phyloP scores from a whole-genome alignment of 2,797 vertebrate genomes.

The Danio tinwini region DNA sequence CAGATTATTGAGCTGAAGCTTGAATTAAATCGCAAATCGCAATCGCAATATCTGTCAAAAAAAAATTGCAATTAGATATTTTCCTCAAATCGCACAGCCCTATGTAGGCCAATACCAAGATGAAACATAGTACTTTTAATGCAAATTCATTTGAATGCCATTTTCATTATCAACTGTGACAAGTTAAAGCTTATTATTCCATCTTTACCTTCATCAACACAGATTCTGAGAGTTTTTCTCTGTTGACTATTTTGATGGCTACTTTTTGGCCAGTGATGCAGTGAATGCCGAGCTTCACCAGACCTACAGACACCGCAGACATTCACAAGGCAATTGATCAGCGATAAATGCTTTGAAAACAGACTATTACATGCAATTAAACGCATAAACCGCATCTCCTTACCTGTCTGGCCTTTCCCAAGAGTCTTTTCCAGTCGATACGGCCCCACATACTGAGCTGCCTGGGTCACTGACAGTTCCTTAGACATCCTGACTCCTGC shows the following conservation, averaged over 20 bases:
- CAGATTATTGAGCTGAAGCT: too few relatives aligned
- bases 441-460: slow-evolving; percentile 93
- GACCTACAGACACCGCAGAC: slow-evolving; percentile 71
- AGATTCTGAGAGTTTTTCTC: slow-evolving; percentile 93
- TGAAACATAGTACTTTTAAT: neutral
- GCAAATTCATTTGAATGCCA: too few relatives aligned
- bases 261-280: slow-evolving; percentile 94
- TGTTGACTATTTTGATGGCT: slow-evolving; percentile 96
- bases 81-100: too few relatives aligned
- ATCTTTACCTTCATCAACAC: slow-evolving; percentile 90
- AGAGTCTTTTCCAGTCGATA: slow-evolving; percentile 93
- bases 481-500: slow-evolving; percentile 78
- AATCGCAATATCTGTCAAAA: too few relatives aligned
- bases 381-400: slow-evolving; percentile 46
- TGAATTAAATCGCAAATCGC: too few relatives aligned
- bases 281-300: slow-evolving; percentile 92
- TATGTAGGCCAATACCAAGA: too few relatives aligned
- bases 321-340: slow-evolving; percentile 19
- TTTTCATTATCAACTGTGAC: too few relatives aligned
- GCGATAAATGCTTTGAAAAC: neutral
- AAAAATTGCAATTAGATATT: too few relatives aligned
- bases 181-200: neutral
- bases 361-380: neutral
- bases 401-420: slow-evolving; percentile 94
- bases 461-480: slow-evolving; percentile 83